Evolutionary conservation across 1,140 invertebrate species (phyloP).

Genomic region (Oreohelix idahoensis): DNA sequence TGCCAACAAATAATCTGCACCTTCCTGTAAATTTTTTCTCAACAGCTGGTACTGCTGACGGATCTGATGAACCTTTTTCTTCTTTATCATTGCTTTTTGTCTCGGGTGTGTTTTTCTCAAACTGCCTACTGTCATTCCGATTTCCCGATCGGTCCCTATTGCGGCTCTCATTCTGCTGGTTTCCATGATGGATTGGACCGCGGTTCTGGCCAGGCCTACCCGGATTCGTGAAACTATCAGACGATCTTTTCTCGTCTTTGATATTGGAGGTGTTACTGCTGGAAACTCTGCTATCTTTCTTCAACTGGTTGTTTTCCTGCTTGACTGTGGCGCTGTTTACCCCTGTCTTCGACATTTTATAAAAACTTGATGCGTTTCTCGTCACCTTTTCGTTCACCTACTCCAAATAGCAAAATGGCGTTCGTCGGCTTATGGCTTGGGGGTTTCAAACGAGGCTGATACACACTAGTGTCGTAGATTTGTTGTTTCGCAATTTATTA

Average conservation of each 20-base stretch:
- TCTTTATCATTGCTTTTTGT: constrained; percentile 21
- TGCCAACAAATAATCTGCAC: constrained; percentile 95
- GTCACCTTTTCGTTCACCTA: not conserved
- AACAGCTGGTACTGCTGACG: constrained; percentile 42
- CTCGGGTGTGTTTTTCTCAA: constrained; percentile 9
- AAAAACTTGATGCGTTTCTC: not conserved
- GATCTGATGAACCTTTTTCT: constrained; percentile 8
- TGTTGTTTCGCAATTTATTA: too few species aligned
- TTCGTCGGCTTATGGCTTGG: not conserved
- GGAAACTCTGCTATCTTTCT: constrained; percentile 35
- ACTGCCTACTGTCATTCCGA: constrained; percentile 30
- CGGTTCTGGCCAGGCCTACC: not conserved
- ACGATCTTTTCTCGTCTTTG: not conserved
- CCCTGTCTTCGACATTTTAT: constrained; percentile 33
- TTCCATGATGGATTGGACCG: not conserved
- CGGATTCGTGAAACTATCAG: constrained; percentile 16
- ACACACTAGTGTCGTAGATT: not conserved
- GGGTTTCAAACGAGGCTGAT: constrained; percentile 32
- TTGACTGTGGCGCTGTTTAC: constrained; percentile 26
- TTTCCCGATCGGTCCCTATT: constrained; percentile 22
- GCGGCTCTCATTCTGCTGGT: constrained; percentile 3
- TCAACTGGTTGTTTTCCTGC: constrained; percentile 36
- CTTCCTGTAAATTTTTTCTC: constrained; percentile 78
- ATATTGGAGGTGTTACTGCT: not conserved
- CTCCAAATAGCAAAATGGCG: constrained; percentile 28